Base-by-base conservation (phyloP, 2,888 invertebrate species). In the Ceramica pisi region DNA sequence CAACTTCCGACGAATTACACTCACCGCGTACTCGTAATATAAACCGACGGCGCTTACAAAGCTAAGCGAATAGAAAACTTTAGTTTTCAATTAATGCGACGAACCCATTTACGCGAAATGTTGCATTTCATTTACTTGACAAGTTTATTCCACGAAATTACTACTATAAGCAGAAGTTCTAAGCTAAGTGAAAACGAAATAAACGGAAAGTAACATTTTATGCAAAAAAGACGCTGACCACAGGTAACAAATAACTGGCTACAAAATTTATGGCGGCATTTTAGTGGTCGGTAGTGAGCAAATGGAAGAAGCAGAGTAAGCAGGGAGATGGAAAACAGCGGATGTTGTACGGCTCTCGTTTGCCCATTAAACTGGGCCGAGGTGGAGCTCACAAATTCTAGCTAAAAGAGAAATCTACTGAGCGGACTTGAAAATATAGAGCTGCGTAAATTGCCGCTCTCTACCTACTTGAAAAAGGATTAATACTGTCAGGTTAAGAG, bases 321-420 rank as follows among this genome's bases (percentile, higher is more conserved):
- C 88, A 89, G 89, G 88, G 79, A 90, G 90, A 91, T 90, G 89
- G 89, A 90, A 93, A 93, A 92, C 86, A 90, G 88, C 90, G 91
- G 90, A 92, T 91, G 90, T 90, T 90, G 89, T 88, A 87, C 88
- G 86, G 87, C 88, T 87, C 85, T 83, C 88, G 86, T 87, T 88
- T 91, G 85, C 89, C 92, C 92, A 92, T 93, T 93, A 93, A 92
- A 90, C 89, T 86, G 88, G 88, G 88, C 88, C 86, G 88, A 88
- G 82, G 84, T 81, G 84, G 85, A 88, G 87, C 88, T 85, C 89
- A 89, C 82, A 89, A 91, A 90, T 90, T 90, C 88, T 82, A 85
- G 86, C 83, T 87, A 90, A 92, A 90, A 90, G 86, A 89, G 87
- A 89, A 91, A 90, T 89, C 85, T 86, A 87, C 87, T 84, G 80